Evolutionary conservation across 1,140 invertebrate species (phyloP).

Genomic region (Cepaea nemoralis): DNA sequence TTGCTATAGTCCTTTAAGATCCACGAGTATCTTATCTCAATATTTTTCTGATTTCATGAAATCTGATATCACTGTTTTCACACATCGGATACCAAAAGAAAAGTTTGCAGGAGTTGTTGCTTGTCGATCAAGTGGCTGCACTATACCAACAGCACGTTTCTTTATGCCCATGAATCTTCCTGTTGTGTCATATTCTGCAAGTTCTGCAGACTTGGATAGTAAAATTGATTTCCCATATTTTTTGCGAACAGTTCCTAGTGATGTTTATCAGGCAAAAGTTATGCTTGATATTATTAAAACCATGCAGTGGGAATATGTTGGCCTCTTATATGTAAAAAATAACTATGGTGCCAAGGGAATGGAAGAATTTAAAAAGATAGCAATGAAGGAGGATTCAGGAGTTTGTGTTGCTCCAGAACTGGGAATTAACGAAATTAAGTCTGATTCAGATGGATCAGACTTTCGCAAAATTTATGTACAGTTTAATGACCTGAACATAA

Average conservation of each 20-base stretch:
- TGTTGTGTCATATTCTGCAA: constrained; percentile 70
- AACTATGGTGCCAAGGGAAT: constrained; percentile 75
- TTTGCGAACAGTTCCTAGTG: constrained; percentile 66
- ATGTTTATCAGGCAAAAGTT: constrained; percentile 77
- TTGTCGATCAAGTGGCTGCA: constrained; percentile 57
- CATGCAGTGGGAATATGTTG: constrained; percentile 68
- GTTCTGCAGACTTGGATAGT: constrained; percentile 64
- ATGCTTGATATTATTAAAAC: constrained; percentile 77
- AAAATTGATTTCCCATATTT: constrained; percentile 64
- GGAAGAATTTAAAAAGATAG: constrained; percentile 50
- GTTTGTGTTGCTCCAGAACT: constrained; percentile 76
- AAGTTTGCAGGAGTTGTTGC: constrained; percentile 61
- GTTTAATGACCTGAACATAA: constrained; percentile 46
- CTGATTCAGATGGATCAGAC: constrained; percentile 40
- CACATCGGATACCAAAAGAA: constrained; percentile 19
- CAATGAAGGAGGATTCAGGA: constrained; percentile 71
- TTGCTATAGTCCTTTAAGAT: constrained; percentile 61
- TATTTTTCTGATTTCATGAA: constrained; percentile 46
- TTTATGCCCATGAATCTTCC: constrained; percentile 74
- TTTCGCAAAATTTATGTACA: constrained; percentile 37
- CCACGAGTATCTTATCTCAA: constrained; percentile 50
- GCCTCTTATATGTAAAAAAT: constrained; percentile 60
- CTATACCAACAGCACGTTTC: constrained; percentile 53
- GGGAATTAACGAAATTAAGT: constrained; percentile 73
- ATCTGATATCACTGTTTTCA: not conserved